These are phyloP conservation scores for Sylvilagus floridanus DNA, from an alignment of 2,797 vertebrate species.

Conservation along the genomic window DNA sequence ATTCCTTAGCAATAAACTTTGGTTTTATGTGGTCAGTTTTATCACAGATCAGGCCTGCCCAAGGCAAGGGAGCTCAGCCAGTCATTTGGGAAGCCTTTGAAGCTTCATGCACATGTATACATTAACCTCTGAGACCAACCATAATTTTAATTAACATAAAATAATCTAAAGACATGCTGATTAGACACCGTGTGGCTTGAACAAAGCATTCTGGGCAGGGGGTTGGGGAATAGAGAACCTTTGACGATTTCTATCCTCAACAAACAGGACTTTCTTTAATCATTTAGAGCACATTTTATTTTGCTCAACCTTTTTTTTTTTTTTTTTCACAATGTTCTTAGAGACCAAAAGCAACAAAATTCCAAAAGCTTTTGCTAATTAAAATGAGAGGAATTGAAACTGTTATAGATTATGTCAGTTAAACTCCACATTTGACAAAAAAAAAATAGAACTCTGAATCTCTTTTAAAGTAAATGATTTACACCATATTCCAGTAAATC, in stretches of 20 bases:
- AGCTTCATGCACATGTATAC: conserved; percentile 62
- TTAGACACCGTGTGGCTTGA: conserved; percentile 71
- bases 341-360: conserved; percentile 72
- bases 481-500: conserved; percentile 76
- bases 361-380: conserved; percentile 82
- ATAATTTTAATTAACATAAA: conserved; percentile 80
- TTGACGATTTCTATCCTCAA: conserved; percentile 24
- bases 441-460: conserved; percentile 57
- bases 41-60: conserved; percentile 69
- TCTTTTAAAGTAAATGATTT: conserved; percentile 78
- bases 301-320: conserved; percentile 65
- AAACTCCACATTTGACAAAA: conserved; percentile 39
- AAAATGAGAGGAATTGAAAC: conserved; percentile 70
- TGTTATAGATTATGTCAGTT: conserved; percentile 75
- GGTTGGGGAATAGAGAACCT: neutral
- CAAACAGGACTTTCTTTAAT: conserved; percentile 72
- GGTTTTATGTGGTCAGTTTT: conserved; percentile 77
- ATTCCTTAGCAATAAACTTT: conserved; percentile 60
- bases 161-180: conserved; percentile 78
- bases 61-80: conserved; percentile 51
- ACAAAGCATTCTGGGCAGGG: conserved; percentile 59
- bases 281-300: conserved; percentile 70
- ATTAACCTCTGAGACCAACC: conserved; percentile 73
- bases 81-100: conserved; percentile 77
- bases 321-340: conserved; percentile 59